A percentile compares a stretch with the other conserved stretches of the same genome.
phyloP scores from a whole-genome alignment of 1,140 invertebrate species.

The Uloborus diversus region DNA sequence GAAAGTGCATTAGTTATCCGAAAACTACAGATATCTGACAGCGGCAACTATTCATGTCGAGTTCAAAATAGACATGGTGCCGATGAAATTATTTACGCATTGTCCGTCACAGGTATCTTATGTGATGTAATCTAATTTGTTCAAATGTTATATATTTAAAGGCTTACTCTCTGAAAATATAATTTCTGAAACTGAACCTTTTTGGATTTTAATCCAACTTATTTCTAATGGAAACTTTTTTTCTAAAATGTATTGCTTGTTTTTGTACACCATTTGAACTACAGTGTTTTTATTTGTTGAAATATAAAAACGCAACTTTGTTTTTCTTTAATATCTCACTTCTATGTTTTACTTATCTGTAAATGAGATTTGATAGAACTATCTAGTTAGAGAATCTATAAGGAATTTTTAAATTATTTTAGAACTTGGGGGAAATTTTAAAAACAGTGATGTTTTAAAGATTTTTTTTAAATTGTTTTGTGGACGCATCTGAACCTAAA shows the following conservation, averaged over 20 bases:
- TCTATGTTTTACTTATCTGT: too few species aligned
- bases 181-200: background rate
- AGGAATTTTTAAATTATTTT: too few species aligned
- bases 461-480: too few species aligned
- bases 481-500: too few species aligned
- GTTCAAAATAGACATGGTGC: conserved; percentile 59
- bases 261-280: too few species aligned
- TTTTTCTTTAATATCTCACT: too few species aligned
- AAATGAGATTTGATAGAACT: too few species aligned
- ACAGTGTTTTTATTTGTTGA: too few species aligned
- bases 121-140: background rate
- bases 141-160: background rate
- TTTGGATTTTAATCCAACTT: background rate
- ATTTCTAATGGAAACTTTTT: background rate
- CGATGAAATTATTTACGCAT: conserved; percentile 59
- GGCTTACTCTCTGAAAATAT: background rate
- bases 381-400: too few species aligned
- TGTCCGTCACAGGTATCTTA: conserved; percentile 57
- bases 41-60: conserved; percentile 60
- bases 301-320: too few species aligned
- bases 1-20: conserved; percentile 57
- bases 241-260: background rate
- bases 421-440: too few species aligned
- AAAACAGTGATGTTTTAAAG: too few species aligned
- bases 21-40: conserved; percentile 54